Evolutionary conservation across 2,888 invertebrate species (phyloP), one percentile per base, ranked within the genome.

Genomic region (Myopa tessellatipennis): DNA sequence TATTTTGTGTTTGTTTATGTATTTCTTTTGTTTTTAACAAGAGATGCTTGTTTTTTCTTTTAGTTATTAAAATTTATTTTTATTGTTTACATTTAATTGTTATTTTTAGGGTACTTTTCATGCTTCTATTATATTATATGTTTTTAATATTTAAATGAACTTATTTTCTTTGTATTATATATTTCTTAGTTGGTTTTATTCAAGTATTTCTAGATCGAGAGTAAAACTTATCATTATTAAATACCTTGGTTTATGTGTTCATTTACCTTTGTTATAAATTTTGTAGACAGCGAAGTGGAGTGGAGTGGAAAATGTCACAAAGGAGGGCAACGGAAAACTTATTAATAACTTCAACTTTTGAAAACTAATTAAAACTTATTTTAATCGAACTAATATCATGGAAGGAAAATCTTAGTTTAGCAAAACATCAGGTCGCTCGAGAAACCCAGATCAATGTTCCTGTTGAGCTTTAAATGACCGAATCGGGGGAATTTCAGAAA

Each of bases 21-120:
- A 7, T 63, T 70, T 61, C 18, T 60, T 55, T 58, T 52, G n/a
- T 70, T 74, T 12, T 69, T n/a, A 69, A 38, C 69, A 68, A 55
- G 55, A 2, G 55, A n/a, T 16, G 14, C 1, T 61, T 18, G 16
- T 34, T 61, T 34, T 61, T 26, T 26, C 18, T 1, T 18, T 3
- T 26, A 26, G 26, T 26, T 26, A 26, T 26, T 26, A 1, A 26
- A 26, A 26, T 26, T 4, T n/a, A n/a, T 58, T n/a, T 58, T 58
- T n/a, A 6, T 58, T 58, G 14, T n/a, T 58, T n/a, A 14, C 4
- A 58, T n/a, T 58, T 58, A 58, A 26, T 26, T 26, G 26, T 26
- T 26, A 26, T 26, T 26, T 26, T 26, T 26, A 26, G 26, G 26
- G 26, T 26, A 26, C 26, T 26, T 58, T n/a, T n/a, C 14, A n/a